A percentile compares a stretch with the other conserved stretches of the same genome.
Conservation (phyloP, 2,888 invertebrate genomes). For the Scaptomyza polygonia region DNA sequence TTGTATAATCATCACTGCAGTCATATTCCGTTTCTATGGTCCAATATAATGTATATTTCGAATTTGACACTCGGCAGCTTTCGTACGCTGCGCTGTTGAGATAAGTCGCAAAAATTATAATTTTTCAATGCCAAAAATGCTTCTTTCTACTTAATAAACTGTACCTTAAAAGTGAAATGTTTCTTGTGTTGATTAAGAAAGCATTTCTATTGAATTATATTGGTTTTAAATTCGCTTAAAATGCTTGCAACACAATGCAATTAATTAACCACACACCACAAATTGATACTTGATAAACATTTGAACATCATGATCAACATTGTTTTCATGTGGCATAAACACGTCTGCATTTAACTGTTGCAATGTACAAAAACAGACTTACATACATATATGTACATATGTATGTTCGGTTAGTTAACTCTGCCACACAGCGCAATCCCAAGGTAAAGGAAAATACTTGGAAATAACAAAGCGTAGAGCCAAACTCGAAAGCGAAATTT, state of each 20-base stretch:
- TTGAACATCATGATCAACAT: not conserved
- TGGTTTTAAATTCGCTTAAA: not conserved
- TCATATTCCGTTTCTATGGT: conserved; percentile 15
- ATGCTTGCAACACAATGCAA: not conserved
- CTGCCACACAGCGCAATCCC: not conserved
- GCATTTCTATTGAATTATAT: not conserved
- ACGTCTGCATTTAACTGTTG: conserved; percentile 4
- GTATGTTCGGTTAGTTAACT: conserved; percentile 18
- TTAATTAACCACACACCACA: conserved; percentile 1
- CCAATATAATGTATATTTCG: conserved; percentile 1
- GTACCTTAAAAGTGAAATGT: not conserved
- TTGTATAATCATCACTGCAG: conserved; percentile 44
- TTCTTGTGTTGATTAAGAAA: not conserved
- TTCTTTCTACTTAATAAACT: not conserved
- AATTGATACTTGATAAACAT: not conserved
- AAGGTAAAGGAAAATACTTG: conserved; percentile 4
- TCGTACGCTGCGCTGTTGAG: conserved; percentile 17
- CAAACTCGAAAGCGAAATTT: conserved; percentile 41
- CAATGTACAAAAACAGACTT: not conserved
- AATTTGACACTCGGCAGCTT: conserved; percentile 35
- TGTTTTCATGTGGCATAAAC: conserved; percentile 16
- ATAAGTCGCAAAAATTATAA: conserved; percentile 12
- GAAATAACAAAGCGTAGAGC: conserved; percentile 30
- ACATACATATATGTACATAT: too few relatives aligned
- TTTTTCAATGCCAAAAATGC: not conserved